Conservation (phyloP, 2,888 invertebrate species). For the Therioaphis trifolii region DNA sequence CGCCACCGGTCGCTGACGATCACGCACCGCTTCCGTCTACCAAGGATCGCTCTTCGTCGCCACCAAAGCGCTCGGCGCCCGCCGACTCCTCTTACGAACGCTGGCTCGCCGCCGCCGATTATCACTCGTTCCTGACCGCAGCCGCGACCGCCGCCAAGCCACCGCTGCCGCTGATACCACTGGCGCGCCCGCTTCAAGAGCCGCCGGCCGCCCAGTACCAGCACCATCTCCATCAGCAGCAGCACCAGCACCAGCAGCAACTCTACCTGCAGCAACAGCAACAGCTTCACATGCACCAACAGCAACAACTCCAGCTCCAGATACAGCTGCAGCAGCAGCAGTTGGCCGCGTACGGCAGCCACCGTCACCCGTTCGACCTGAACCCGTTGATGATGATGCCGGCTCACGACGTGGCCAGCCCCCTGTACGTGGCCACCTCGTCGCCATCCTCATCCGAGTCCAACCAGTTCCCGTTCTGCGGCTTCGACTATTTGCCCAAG, state of each 20-base stretch:
- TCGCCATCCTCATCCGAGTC: slow-evolving; percentile 25
- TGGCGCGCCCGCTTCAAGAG: too few species aligned
- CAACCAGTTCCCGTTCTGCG: slow-evolving; percentile 32
- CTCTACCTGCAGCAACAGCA: not conserved
- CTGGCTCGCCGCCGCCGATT: not conserved
- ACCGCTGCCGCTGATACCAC: not conserved
- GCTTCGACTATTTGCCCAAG: not conserved
- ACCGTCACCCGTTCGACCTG: not conserved
- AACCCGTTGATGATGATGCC: not conserved
- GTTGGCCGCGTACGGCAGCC: not conserved
- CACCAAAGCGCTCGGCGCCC: too few species aligned
- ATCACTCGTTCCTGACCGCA: slow-evolving; percentile 23
- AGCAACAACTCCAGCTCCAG: not conserved
- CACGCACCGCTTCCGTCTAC: not conserved
- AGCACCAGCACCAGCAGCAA: not conserved
- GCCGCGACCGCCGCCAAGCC: not conserved
- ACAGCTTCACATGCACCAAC: not conserved
- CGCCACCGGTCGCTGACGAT: too few species aligned
- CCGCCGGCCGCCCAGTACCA: not conserved
- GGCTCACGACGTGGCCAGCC: not conserved
- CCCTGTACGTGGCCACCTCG: not conserved
- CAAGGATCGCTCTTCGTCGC: too few species aligned
- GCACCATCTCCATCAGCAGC: not conserved
- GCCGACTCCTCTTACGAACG: not conserved
- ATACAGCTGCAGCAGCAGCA: slow-evolving; percentile 11